phyloP scores from a whole-genome alignment of 2,797 vertebrate genomes.

The Etheostoma perlongum region DNA sequence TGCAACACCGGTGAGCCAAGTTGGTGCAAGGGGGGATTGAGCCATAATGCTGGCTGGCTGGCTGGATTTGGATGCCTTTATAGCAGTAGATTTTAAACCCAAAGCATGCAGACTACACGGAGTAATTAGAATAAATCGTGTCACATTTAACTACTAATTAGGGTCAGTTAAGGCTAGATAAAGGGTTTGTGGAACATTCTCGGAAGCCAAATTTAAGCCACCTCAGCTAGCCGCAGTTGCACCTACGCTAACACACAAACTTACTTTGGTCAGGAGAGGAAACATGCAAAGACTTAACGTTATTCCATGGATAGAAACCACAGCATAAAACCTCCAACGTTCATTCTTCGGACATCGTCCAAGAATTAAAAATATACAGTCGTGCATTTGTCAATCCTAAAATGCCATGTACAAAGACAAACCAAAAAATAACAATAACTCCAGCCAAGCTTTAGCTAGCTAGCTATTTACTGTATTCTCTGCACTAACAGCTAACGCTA shows the following conservation, averaged over 20 bases:
- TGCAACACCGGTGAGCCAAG: slow-evolving; percentile 61
- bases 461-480: slow-evolving; percentile 25
- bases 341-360: neutral
- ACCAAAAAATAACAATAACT: neutral
- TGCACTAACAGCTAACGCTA: slow-evolving; percentile 50
- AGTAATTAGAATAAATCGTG: neutral
- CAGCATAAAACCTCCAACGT: slow-evolving; percentile 14
- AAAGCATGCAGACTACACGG: neutral
- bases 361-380: accelerated
- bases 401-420: accelerated
- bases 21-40: slow-evolving; percentile 12
- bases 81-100: slow-evolving; percentile 6
- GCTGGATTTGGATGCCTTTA: neutral
- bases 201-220: neutral
- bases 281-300: slow-evolving; percentile 9
- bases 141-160: neutral
- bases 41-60: neutral
- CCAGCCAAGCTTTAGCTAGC: neutral
- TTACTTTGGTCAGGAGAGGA: neutral
- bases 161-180: neutral
- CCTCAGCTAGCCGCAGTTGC: neutral
- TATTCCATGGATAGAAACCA: slow-evolving; percentile 33
- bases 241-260: slow-evolving; percentile 27
- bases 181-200: neutral
- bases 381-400: neutral